phyloP scores from a whole-genome alignment of 2,797 vertebrate species.

The Eurystomus glaucurus region DNA sequence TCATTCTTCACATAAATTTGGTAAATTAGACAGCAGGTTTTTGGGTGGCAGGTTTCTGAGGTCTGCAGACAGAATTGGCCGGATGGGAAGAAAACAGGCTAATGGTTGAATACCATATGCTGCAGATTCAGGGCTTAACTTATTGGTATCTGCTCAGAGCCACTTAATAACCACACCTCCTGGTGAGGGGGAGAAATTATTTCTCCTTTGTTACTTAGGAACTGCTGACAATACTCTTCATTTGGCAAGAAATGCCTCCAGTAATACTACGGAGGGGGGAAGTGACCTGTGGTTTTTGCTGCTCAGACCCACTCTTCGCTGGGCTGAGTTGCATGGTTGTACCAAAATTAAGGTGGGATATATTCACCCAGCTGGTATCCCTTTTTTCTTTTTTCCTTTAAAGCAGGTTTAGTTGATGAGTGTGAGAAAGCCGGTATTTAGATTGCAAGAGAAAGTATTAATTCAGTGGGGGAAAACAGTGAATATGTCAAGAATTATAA shows the following conservation, averaged over 20 bases:
- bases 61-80: background rate
- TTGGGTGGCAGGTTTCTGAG: background rate
- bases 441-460: background rate
- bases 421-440: background rate
- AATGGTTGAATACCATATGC: background rate
- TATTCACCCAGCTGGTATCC: background rate
- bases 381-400: background rate
- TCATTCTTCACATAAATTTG: slow-evolving; percentile 9
- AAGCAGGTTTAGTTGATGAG: background rate
- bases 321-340: background rate
- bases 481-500: background rate
- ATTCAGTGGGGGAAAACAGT: background rate
- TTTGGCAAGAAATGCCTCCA: background rate
- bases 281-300: background rate
- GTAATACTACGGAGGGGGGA: background rate
- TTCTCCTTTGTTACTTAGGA: slow-evolving; percentile 1
- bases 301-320: background rate
- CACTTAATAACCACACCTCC: background rate
- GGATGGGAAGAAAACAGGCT: background rate
- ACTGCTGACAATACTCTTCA: background rate
- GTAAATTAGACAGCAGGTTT: slow-evolving; percentile 6
- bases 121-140: background rate
- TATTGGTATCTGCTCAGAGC: background rate
- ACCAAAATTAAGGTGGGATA: background rate
- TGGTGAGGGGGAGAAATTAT: background rate